Evolutionary conservation across 92 coral and sea anemone genomes (phyloP), one percentile per base, ranked within the genome.

Genomic region (Scolanthus callimorphus): DNA sequence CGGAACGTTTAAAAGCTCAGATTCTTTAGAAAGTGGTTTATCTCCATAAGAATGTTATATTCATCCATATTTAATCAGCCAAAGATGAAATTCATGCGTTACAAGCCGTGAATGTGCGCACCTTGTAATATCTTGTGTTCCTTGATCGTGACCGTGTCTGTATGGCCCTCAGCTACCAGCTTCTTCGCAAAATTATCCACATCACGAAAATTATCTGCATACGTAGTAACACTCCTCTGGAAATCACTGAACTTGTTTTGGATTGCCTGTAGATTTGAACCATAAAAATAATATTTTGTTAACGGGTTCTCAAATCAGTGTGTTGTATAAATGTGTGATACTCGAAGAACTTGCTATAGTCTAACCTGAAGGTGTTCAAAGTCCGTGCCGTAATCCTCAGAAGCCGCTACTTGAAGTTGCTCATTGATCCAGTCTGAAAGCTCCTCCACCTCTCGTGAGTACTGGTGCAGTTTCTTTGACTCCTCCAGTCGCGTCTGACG

Each of bases 301-400:
- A n/a, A n/a, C n/a, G n/a, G n/a, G n/a, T n/a, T n/a, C n/a, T n/a
- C n/a, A n/a, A n/a, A n/a, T n/a, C n/a, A n/a, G n/a, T n/a, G n/a
- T n/a, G n/a, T n/a, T n/a, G n/a, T n/a, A n/a, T n/a, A n/a, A n/a
- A n/a, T n/a, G n/a, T n/a, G n/a, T n/a, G n/a, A n/a, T n/a, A n/a
- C n/a, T n/a, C n/a, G n/a, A n/a, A n/a, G n/a, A n/a, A n/a, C n/a
- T n/a, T n/a, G n/a, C n/a, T n/a, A n/a, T n/a, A n/a, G n/a, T n/a
- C n/a, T 2, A 48, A 84, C 96, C 88, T 89, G 91, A 17, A 91
- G 79, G 62, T 91, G 96, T 27, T 91, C 97, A 61, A 91, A 88
- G 84, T 91, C 97, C 43, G 79, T 90, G 54, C 97, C 97, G 53
- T 91, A 91, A 48, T 91, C 97, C 62, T 91, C 97, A 1, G 92